Evolutionary conservation across 2,113 vertebrate species (phyloP), one percentile per base, ranked within the genome.

Genomic region (Engraulis encrasicolus): DNA sequence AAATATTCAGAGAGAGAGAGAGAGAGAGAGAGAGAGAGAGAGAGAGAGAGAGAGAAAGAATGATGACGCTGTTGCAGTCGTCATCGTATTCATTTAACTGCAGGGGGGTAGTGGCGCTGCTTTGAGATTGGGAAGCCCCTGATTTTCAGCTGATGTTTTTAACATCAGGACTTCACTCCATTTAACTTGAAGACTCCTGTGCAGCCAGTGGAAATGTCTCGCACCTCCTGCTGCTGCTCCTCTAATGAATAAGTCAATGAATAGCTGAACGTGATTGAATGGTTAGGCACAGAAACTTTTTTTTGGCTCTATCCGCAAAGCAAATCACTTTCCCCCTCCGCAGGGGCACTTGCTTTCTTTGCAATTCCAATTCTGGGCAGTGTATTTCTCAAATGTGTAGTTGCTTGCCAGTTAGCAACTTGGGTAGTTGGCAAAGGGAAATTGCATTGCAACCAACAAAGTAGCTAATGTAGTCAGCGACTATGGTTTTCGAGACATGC

Each of bases 211-310:
- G 31, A 74, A 74, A 74, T 27, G 12, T 74, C 66, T 45, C 40
- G 9, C 40, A n/a, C n/a, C n/a, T n/a, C n/a, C n/a, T n/a, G n/a
- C 40, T 74, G 11, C 27, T 74, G 9, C n/a, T 66, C 14, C 17
- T 74, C 31, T 74, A 12, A 34, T 74, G 66, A 74, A 74, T 74
- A 74, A 74, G 66, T 74, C 27, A 74, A 74, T 34, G 27, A 14
- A 74, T 74, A 18, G 9, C 40, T 45, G 40, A 45, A 74, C 23
- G 12, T 34, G 27, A 17, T 14, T 74, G 31, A 14, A 2, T 74
- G 27, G 12, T 74, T 74, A 74, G n/a, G n/a, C 66, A 34, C 31
- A 74, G 66, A 74, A n/a, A 27, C 31, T 34, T 27, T n/a, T n/a
- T n/a, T n/a, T n/a, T n/a, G n/a, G n/a, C 15, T 74, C 31, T 34